These are phyloP conservation scores for Stenolophus ochropezus DNA, from an alignment of 2,888 invertebrate species.

Conservation along the genomic window DNA sequence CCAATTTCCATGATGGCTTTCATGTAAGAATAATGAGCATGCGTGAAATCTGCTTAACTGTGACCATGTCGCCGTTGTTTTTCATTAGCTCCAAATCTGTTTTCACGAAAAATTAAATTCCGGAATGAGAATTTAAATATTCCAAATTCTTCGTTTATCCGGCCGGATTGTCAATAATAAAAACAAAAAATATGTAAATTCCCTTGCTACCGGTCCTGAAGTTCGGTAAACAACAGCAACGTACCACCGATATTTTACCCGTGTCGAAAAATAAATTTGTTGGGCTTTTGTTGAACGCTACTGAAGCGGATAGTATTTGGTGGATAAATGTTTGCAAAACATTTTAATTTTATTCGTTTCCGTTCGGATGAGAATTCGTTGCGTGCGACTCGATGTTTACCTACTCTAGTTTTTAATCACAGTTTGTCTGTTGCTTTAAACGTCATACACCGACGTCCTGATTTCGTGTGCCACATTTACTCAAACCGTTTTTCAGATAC, in stretches of 20 bases:
- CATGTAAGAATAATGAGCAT: no score
- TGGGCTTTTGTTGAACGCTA: conserved; percentile 32
- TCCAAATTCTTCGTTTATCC: conserved; percentile 11
- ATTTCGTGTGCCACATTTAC: no score
- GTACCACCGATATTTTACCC: conserved; percentile 20
- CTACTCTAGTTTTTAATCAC: conserved; percentile 38
- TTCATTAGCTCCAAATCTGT: no score
- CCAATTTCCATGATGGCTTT: no score
- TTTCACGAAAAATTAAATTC: conserved; percentile 9
- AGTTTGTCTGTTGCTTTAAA: conserved; percentile 7
- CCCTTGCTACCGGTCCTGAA: not conserved
- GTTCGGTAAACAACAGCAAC: conserved; percentile 34
- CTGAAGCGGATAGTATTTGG: conserved; percentile 46
- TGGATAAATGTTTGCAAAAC: conserved; percentile 47
- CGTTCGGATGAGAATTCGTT: conserved; percentile 22
- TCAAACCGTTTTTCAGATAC: no score
- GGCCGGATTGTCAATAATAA: conserved; percentile 12
- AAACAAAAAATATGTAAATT: conserved; percentile 34
- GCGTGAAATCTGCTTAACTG: no score
- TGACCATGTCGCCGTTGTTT: no score
- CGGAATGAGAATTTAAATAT: not conserved
- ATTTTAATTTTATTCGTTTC: conserved; percentile 51
- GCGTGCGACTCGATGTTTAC: conserved; percentile 31
- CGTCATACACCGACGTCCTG: not conserved
- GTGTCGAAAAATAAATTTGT: conserved; percentile 50